Percentiles rank a stretch among this genome's conserved stretches.
Evolutionary conservation across 2,113 vertebrate genomes (phyloP).

Genomic region (Chionomys nivalis): DNA sequence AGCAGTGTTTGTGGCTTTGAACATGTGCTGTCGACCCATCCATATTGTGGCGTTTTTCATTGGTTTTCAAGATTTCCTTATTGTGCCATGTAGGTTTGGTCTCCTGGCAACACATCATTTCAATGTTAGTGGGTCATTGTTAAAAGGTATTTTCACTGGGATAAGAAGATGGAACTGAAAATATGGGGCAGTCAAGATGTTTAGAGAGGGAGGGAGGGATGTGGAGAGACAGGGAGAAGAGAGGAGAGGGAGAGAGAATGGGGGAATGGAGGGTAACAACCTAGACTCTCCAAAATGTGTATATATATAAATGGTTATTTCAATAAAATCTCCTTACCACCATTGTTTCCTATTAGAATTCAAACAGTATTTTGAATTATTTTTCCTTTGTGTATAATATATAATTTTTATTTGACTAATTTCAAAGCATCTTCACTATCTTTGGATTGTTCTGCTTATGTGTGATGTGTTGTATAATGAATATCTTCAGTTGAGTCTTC

Average conservation of each 20-base stretch:
- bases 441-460: too few species aligned
- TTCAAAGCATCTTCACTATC: neutral
- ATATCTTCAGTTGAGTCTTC: neutral
- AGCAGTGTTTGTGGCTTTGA: neutral
- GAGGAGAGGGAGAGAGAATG: fast-evolving
- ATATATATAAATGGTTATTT: neutral
- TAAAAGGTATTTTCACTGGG: neutral
- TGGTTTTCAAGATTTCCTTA: neutral
- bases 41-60: neutral
- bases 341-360: neutral
- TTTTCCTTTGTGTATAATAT: neutral
- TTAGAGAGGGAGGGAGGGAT: neutral
- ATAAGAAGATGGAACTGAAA: neutral
- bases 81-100: neutral
- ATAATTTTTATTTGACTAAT: neutral
- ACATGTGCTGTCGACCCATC: neutral
- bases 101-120: neutral
- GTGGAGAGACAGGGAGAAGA: neutral
- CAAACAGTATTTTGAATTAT: neutral
- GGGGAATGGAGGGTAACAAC: neutral
- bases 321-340: neutral
- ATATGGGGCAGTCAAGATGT: neutral
- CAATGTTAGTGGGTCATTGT: neutral
- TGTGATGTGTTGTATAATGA: neutral
- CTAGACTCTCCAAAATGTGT: neutral